Evolutionary conservation across 2,113 vertebrate genomes (phyloP), one percentile per base, ranked within the genome.

Genomic region (Pipra filicauda): DNA sequence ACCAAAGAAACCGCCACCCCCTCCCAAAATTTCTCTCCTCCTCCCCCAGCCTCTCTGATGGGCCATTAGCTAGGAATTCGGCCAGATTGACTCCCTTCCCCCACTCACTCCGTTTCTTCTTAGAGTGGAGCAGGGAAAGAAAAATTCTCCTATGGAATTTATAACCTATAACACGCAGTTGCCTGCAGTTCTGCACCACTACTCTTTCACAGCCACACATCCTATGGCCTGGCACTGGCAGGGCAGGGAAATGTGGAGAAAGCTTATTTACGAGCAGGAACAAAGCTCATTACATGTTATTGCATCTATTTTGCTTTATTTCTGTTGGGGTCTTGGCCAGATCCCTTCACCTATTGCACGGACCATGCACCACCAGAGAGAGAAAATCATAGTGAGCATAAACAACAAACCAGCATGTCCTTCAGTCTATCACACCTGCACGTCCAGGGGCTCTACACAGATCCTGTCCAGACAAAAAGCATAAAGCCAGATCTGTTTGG

Each of bases 361-460:
- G n/a, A 35, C 31, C 48, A 28, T 2, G 0, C 18, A 35, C 21
- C 15, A 54, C 21, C 26, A 62, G 37, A 55, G 19, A 55, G 33
- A 37, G 31, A 66, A 75, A 66, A 57, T 12, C 15, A 13, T 24
- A 21, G n/a, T n/a, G 31, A 86, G 12, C 19, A 5, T 9, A 61
- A 57, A 39, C 14, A 23, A 15, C 12, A 57, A 67, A 24, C 5
- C 21, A 35, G 5, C 4, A 2, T 11, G 26, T 31, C 71, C 33
- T 16, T 43, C 39, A 22, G 24, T 44, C 54, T 5, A 1, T 13
- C 23, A 27, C 10, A 26, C 10, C 37, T 64, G 62, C 64, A 43
- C 0, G 0, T 14, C 5, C 44, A 27, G 31, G 8, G 8, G 15
- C 31, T 67, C 48, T 54, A 62, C n/a, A 30, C 43, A 71, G 24